Conservation (phyloP, 64 coral and sea anemone species). For the Pocillopora verrucosa region DNA sequence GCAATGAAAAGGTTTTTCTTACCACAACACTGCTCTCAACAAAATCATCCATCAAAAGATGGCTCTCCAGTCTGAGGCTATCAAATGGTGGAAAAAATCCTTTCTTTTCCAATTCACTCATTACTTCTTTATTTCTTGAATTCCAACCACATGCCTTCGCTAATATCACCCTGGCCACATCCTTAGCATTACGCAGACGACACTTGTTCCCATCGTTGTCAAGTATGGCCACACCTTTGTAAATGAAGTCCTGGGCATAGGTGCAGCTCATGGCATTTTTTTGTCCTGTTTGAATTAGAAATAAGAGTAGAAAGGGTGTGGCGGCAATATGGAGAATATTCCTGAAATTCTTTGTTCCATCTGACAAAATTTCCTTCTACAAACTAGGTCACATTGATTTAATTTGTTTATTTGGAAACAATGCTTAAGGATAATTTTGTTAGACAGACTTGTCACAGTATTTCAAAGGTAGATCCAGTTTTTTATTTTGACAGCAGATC, state of each 20-base stretch:
- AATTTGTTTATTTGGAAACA: too few relatives aligned
- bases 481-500: too few relatives aligned
- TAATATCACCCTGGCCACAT: constrained; percentile 88
- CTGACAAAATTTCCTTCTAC: too few relatives aligned
- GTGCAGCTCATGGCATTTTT: constrained; percentile 95
- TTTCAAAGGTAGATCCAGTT: too few relatives aligned
- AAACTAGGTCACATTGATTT: too few relatives aligned
- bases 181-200: constrained; percentile 79
- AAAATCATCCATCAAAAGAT: constrained; percentile 91
- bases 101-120: constrained; percentile 59
- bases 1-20: neutral
- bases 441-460: too few relatives aligned
- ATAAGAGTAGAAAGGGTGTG: neutral
- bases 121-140: constrained; percentile 62
- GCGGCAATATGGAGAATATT: too few relatives aligned
- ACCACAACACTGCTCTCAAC: constrained; percentile 95
- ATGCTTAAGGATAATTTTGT: too few relatives aligned
- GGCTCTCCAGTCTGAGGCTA: constrained; percentile 75
- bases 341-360: too few relatives aligned
- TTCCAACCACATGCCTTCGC: constrained; percentile 87
- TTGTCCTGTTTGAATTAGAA: constrained; percentile 44
- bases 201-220: constrained; percentile 91
- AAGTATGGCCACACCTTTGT: constrained; percentile 93
- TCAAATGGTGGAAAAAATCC: constrained; percentile 73
- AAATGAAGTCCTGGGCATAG: constrained; percentile 96